Conservation (phyloP, 1,140 invertebrate genomes). For the Cotesia chilonis region DNA sequence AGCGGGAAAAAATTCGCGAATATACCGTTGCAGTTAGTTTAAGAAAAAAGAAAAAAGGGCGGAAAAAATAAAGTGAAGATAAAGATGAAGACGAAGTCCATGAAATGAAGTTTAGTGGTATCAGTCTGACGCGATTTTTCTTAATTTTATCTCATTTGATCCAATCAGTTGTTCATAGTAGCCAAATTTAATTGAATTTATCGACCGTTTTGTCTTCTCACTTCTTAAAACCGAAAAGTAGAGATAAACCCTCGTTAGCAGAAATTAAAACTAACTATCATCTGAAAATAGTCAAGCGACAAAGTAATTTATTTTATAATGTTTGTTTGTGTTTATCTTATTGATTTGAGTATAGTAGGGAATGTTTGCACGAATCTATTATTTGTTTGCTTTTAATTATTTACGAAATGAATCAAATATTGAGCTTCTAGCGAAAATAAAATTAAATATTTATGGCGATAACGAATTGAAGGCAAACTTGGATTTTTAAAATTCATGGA, state of each 20-base stretch:
- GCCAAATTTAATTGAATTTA: conserved; percentile 64
- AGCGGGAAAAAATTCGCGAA: background rate
- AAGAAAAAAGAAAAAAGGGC: background rate
- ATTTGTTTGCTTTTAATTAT: background rate
- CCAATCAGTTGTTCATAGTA: conserved; percentile 41
- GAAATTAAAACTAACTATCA: background rate
- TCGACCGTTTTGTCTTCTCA: conserved; percentile 60
- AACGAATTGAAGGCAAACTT: no score
- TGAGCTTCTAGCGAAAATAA: no score
- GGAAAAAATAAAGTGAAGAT: background rate
- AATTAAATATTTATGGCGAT: no score
- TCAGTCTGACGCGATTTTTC: conserved; percentile 38
- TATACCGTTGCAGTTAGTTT: no score
- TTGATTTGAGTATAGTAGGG: background rate
- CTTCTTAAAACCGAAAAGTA: conserved; percentile 41
- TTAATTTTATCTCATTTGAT: background rate
- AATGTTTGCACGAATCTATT: background rate
- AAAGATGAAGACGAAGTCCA: conserved; percentile 8
- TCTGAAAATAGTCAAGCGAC: background rate
- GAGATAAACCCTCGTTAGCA: conserved; percentile 1
- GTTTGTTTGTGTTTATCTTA: conserved; percentile 12
- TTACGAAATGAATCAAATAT: no score
- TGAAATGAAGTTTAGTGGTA: conserved; percentile 54
- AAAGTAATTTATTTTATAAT: no score
- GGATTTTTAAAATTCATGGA: conserved; percentile 3